A percentile compares a stretch with the other conserved stretches of the same genome.
phyloP scores from a whole-genome alignment of 2,888 invertebrate genomes.

The Pyrochroa serraticornis region DNA sequence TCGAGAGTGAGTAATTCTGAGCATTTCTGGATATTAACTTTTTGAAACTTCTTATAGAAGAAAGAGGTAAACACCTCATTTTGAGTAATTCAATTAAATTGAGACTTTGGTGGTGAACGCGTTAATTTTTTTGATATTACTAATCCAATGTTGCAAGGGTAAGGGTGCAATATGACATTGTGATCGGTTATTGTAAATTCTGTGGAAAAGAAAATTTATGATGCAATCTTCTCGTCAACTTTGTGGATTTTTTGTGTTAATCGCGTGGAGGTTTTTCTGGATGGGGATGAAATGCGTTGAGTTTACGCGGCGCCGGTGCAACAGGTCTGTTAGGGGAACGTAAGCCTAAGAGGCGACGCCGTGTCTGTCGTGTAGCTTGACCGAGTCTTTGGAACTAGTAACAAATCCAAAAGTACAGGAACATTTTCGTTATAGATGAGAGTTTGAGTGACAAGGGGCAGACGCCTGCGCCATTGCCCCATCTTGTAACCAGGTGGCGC shows the following conservation, averaged over 20 bases:
- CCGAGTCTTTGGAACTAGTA: conserved; percentile 8
- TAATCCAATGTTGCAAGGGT: no score
- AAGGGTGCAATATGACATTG: no score
- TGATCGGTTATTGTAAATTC: background rate
- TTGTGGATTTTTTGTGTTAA: background rate
- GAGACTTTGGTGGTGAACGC: no score
- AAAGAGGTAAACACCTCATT: no score
- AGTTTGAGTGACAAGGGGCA: conserved; percentile 36
- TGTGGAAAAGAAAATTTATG: background rate
- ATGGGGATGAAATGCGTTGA: background rate
- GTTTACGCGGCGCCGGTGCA: conserved; percentile 2
- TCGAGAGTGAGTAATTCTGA: no score
- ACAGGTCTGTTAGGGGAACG: conserved; percentile 19
- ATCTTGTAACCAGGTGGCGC: conserved; percentile 58
- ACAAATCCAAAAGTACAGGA: conserved; percentile 35
- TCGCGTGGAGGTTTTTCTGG: background rate
- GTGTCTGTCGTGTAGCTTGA: conserved; percentile 17
- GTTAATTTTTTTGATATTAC: no score
- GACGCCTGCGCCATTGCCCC: conserved; percentile 44
- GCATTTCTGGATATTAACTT: no score
- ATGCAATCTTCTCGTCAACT: background rate
- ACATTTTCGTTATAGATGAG: conserved; percentile 34
- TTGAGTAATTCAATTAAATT: no score
- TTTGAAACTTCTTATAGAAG: no score
- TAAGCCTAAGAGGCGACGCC: conserved; percentile 14